A percentile compares a stretch with the other conserved stretches of the same genome.
Conservation (phyloP, 2,113 vertebrate species). For the Stigmatopora nigra region DNA sequence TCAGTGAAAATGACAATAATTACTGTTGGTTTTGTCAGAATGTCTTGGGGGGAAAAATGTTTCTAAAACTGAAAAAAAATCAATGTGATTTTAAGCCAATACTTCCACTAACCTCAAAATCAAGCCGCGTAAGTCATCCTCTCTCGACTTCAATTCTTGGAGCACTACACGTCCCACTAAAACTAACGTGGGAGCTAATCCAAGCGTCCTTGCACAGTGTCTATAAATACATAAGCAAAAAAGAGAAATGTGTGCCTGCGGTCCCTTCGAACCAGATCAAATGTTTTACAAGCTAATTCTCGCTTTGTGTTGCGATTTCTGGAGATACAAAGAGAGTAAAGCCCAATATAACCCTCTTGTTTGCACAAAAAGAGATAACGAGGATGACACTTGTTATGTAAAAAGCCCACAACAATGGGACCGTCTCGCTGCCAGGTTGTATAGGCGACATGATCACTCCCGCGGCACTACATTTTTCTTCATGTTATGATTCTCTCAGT, state of each 20-base stretch:
- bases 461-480: not conserved
- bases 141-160: not conserved
- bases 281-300: slow-evolving; percentile 1
- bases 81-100: too few species aligned
- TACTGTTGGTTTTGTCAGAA: not conserved
- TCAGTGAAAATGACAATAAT: too few species aligned
- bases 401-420: not conserved
- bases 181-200: not conserved
- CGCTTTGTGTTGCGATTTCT: slow-evolving; percentile 5
- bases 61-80: not conserved
- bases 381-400: not conserved
- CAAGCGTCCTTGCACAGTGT: not conserved
- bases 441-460: not conserved
- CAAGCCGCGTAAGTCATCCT: not conserved
- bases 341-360: slow-evolving; percentile 4
- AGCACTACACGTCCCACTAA: not conserved
- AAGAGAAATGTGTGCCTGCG: not conserved
- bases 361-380: not conserved
- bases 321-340: not conserved
- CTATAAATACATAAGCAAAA: slow-evolving; percentile 3
- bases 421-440: not conserved
- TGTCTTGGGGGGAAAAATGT: not conserved
- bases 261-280: not conserved
- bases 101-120: not conserved
- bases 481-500: not conserved